Evolutionary conservation across 2,797 vertebrate genomes (phyloP), one percentile per base, ranked within the genome.

Genomic region (Gymnoscopelus microlampas): DNA sequence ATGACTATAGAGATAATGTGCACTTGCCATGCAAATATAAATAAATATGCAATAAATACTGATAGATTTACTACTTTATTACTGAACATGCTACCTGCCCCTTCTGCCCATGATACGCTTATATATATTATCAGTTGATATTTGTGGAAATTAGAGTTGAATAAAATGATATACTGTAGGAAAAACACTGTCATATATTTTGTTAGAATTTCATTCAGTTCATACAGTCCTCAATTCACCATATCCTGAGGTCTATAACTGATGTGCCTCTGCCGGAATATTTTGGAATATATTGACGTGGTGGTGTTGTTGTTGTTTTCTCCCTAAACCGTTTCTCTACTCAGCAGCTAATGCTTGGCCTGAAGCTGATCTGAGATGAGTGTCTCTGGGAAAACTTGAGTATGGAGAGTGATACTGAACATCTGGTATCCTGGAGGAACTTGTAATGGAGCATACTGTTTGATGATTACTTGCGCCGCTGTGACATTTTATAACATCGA

Each of bases 361-460:
- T 58, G 35, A 51, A 82, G 77, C 54, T 71, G n/a, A 57, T 78
- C 47, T 69, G 49, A 65, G 76, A 63, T 35, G 7, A 49, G 26
- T 57, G 67, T 63, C 32, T 64, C 53, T 68, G 70, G 26, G 10
- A 63, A 68, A 80, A 63, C 62, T 47, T 84, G 76, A 81, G 77
- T 74, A 9, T 50, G 14, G 62, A 74, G 53, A 74, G 55, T 63
- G 71, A 77, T 79, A 71, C 59, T 75, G 51, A 82, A 77, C 67
- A 78, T 68, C 71, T 83, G 60, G 63, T 66, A 32, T 78, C 74
- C 79, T 69, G 71, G 53, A 85, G 77, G 60, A 78, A 32, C 61
- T 70, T 57, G 8, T 71, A 77, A 76, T 62, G 49, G 56, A 77
- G 60, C 11, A 0, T 62, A 49, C 49, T 63, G 65, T 79, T 79